Evolutionary conservation across 2,113 vertebrate genomes (phyloP).

Genomic region (Hippocampus zosterae): DNA sequence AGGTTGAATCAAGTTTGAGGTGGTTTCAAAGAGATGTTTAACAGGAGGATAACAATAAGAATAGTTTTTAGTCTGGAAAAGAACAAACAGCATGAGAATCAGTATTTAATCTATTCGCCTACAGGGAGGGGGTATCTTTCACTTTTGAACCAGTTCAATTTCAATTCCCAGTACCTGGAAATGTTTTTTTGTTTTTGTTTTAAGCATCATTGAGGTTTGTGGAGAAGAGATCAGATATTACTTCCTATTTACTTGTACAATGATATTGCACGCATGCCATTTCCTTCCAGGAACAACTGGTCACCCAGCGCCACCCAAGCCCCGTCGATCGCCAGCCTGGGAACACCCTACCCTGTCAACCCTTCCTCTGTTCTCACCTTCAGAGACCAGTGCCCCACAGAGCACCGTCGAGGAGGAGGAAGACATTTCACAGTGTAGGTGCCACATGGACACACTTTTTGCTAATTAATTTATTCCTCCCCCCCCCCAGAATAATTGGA

Average conservation of each 20-base stretch:
- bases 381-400: slow-evolving; percentile 24
- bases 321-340: slow-evolving; percentile 19
- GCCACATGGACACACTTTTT: slow-evolving; percentile 27
- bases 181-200: not conserved
- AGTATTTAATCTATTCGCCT: slow-evolving; percentile 12
- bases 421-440: slow-evolving; percentile 52
- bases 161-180: no score
- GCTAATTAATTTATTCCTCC: slow-evolving; percentile 10
- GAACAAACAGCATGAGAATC: slow-evolving; percentile 16
- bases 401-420: slow-evolving; percentile 26
- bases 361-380: slow-evolving; percentile 19
- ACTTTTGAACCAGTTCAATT: no score
- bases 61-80: slow-evolving; percentile 27
- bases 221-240: not conserved
- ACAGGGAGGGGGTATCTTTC: no score
- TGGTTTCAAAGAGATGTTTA: slow-evolving; percentile 27
- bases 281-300: slow-evolving; percentile 33
- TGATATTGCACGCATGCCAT: slow-evolving; percentile 20
- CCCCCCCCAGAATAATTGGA: slow-evolving; percentile 15
- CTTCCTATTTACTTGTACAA: slow-evolving; percentile 11
- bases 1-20: slow-evolving; percentile 24
- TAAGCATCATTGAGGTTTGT: not conserved
- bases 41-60: slow-evolving; percentile 32
- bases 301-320: slow-evolving; percentile 44
- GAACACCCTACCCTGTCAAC: slow-evolving; percentile 23